Evolutionary conservation across 2,888 invertebrate species (phyloP).

Genomic region (Bruchidius siliquastri): DNA sequence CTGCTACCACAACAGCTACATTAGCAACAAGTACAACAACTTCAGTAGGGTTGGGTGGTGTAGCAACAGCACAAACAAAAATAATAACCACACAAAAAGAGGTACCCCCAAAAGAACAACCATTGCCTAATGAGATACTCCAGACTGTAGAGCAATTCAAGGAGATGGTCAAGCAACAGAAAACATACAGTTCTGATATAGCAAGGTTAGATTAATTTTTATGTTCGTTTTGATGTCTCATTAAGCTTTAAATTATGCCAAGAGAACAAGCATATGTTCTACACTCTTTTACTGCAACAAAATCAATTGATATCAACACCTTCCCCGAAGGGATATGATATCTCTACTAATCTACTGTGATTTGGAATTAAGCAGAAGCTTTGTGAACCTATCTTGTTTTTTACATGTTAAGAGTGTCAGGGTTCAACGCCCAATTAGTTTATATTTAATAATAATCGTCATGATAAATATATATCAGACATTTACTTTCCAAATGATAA

Average conservation of each 20-base stretch:
- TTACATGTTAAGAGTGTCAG: too few relatives aligned
- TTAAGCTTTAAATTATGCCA: background rate
- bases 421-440: too few relatives aligned
- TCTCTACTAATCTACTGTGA: too few relatives aligned
- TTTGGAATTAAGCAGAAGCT: too few relatives aligned
- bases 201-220: slow-evolving; percentile 7
- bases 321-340: too few relatives aligned
- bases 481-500: too few relatives aligned
- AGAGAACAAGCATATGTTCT: background rate
- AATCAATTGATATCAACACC: too few relatives aligned
- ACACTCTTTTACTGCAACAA: too few relatives aligned
- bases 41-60: slow-evolving; percentile 65
- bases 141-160: slow-evolving; percentile 77
- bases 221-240: too few relatives aligned
- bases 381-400: too few relatives aligned
- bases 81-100: slow-evolving; percentile 43
- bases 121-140: slow-evolving; percentile 72
- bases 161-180: slow-evolving; percentile 81
- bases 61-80: slow-evolving; percentile 55
- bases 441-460: too few relatives aligned
- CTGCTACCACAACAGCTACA: slow-evolving; percentile 9
- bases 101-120: slow-evolving; percentile 58
- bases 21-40: slow-evolving; percentile 16
- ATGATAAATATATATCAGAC: too few relatives aligned
- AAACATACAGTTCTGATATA: slow-evolving; percentile 51